phyloP scores from a whole-genome alignment of 1,140 invertebrate genomes.

The Zaprionus capensis region DNA sequence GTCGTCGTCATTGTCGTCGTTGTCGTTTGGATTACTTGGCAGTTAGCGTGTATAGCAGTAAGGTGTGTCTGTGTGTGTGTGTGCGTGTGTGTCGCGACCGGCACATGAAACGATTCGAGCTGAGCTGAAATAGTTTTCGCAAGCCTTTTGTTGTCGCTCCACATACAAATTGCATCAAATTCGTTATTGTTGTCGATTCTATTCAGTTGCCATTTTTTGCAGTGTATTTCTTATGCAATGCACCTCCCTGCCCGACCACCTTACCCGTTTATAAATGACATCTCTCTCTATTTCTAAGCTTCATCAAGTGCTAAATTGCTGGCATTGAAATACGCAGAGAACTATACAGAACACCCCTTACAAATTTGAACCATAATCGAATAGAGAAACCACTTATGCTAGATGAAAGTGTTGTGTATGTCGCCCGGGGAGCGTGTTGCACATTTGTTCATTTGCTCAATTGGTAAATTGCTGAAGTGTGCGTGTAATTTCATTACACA shows the following conservation, averaged over 20 bases:
- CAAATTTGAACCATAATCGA: slow-evolving; percentile 36
- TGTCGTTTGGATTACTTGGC: slow-evolving; percentile 64
- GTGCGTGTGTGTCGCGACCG: slow-evolving; percentile 45
- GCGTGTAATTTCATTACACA: slow-evolving; percentile 77
- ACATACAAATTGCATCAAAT: slow-evolving; percentile 60
- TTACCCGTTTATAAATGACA: too few species aligned
- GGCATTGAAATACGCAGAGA: slow-evolving; percentile 58
- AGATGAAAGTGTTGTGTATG: slow-evolving; percentile 28
- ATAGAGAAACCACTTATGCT: slow-evolving; percentile 21
- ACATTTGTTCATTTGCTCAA: slow-evolving; percentile 54
- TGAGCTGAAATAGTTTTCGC: slow-evolving; percentile 54
- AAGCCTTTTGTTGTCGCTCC: slow-evolving; percentile 20
- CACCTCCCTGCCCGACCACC: not conserved
- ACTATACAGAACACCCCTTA: not conserved
- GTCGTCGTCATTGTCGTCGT: too few species aligned
- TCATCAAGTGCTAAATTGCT: slow-evolving; percentile 70
- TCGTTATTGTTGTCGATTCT: slow-evolving; percentile 58
- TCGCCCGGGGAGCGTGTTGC: slow-evolving; percentile 16
- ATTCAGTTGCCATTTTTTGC: slow-evolving; percentile 48
- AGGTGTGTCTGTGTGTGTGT: slow-evolving; percentile 27
- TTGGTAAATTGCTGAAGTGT: slow-evolving; percentile 79
- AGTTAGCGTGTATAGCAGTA: slow-evolving; percentile 25
- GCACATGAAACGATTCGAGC: slow-evolving; percentile 64
- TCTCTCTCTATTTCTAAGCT: slow-evolving; percentile 36
- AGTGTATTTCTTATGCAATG: slow-evolving; percentile 34